Evolutionary conservation across 2,797 vertebrate genomes (phyloP).

Genomic region (Phaenicophaeus curvirostris): DNA sequence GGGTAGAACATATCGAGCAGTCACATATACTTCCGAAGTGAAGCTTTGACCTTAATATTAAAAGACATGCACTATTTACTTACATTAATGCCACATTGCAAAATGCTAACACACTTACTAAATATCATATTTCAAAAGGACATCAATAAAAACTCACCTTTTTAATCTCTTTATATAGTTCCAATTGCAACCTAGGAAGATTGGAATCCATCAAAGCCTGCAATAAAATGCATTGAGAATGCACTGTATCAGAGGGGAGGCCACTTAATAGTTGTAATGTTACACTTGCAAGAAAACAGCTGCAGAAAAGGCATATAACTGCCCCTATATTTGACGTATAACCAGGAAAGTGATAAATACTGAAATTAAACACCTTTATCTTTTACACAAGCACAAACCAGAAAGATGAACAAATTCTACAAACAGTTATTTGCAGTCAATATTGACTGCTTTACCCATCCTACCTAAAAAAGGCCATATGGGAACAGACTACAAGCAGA

Average conservation of each 20-base stretch:
- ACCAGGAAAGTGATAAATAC: background rate
- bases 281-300: background rate
- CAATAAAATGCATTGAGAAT: slow-evolving; percentile 14
- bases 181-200: slow-evolving; percentile 93
- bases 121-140: background rate
- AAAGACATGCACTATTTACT: background rate
- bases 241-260: background rate
- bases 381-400: background rate
- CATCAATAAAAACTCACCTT: slow-evolving; percentile 81
- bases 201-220: slow-evolving; percentile 98
- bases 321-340: background rate
- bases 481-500: background rate
- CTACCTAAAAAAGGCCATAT: background rate
- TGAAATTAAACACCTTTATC: background rate
- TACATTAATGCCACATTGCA: background rate
- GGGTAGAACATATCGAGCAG: background rate
- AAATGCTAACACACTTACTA: background rate
- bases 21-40: background rate
- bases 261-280: background rate
- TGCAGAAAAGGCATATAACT: background rate
- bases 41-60: background rate
- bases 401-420: background rate
- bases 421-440: background rate
- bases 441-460: background rate
- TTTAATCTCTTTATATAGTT: slow-evolving; percentile 98